A percentile compares a stretch with the other conserved stretches of the same genome.
Conservation (phyloP, 2,113 vertebrate species). For the Numenius arquata region DNA sequence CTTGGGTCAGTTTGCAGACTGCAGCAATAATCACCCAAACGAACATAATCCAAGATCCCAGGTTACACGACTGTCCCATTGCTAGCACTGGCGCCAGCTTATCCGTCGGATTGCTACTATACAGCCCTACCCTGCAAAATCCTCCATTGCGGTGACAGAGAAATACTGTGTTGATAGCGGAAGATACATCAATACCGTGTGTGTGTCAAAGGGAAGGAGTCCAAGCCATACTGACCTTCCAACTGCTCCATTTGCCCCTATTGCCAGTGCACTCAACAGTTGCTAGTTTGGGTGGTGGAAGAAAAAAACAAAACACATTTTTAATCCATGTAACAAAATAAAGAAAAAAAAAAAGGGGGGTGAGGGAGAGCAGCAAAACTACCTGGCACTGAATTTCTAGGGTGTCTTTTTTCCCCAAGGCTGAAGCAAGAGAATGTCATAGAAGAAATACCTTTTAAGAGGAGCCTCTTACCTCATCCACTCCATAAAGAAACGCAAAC, state of each 20-base stretch:
- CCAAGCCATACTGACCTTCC: slow-evolving; percentile 82
- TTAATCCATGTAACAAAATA: background rate
- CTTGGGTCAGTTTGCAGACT: background rate
- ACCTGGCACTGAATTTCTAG: background rate
- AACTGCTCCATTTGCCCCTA: slow-evolving; percentile 89
- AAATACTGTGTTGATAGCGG: background rate
- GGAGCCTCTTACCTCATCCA: slow-evolving; percentile 86
- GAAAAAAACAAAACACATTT: background rate
- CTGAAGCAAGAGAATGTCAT: background rate
- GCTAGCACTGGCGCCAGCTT: background rate
- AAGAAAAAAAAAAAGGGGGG: background rate
- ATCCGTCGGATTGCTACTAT: background rate
- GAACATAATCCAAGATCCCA: background rate
- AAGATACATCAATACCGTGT: background rate
- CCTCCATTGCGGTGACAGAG: rapidly evolving
- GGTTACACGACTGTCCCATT: background rate
- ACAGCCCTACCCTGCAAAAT: background rate
- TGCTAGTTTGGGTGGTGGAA: slow-evolving; percentile 74
- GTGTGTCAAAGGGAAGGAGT: background rate
- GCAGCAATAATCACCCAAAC: background rate
- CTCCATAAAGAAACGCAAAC: slow-evolving; percentile 83
- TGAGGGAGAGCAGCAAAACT: background rate
- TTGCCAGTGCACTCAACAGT: slow-evolving; percentile 81
- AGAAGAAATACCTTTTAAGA: background rate
- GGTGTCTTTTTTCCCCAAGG: background rate